phyloP scores from a whole-genome alignment of 2,888 invertebrate species.

The Craniophora ligustri region DNA sequence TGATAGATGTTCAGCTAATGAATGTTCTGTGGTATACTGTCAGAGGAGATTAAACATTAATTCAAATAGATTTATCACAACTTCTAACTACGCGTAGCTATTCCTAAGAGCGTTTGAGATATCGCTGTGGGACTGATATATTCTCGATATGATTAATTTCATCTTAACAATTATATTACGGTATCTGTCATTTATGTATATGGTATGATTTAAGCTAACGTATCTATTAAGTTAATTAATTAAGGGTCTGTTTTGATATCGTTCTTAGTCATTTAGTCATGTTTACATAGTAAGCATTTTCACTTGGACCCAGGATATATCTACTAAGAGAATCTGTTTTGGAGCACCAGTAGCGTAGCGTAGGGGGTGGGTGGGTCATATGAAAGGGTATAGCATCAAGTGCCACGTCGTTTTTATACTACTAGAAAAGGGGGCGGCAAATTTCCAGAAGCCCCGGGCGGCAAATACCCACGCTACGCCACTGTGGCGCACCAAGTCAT shows the following conservation, averaged over 20 bases:
- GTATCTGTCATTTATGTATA: neutral
- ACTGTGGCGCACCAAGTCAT: no score
- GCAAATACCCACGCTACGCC: no score
- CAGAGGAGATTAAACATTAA: constrained; percentile 18
- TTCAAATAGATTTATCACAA: neutral
- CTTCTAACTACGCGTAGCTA: neutral
- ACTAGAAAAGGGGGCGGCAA: no score
- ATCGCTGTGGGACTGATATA: neutral
- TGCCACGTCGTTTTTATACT: no score
- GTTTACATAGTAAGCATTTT: no score
- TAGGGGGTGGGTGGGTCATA: no score
- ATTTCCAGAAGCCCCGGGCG: no score
- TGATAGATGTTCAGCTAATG: neutral
- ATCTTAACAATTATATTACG: neutral
- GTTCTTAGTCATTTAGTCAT: no score
- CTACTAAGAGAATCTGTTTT: no score
- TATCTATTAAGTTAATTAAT: neutral
- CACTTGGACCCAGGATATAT: no score
- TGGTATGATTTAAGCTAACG: neutral
- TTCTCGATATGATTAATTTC: neutral
- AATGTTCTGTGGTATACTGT: constrained; percentile 3
- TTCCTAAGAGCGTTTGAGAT: neutral
- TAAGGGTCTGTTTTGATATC: neutral
- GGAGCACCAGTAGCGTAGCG: no score
- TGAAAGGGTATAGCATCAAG: no score